Evolutionary conservation across 2,888 invertebrate species (phyloP).

Genomic region (Endomychus coccineus): DNA sequence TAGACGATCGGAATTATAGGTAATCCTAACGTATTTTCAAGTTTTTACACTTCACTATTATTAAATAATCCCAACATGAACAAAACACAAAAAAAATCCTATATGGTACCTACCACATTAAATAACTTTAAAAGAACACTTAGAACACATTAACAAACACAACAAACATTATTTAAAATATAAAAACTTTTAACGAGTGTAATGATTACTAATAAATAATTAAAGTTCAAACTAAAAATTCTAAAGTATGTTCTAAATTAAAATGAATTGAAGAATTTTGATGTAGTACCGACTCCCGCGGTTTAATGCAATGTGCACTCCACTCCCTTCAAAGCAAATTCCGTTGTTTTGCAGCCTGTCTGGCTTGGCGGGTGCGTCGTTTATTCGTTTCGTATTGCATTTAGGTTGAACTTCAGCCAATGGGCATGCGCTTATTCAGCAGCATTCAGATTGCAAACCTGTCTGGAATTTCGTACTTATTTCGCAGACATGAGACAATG

Average conservation of each 20-base stretch:
- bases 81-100: too few relatives aligned
- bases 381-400: conserved; percentile 35
- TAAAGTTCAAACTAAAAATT: conserved; percentile 28
- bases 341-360: conserved; percentile 44
- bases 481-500: too few relatives aligned
- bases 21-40: too few relatives aligned
- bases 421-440: conserved; percentile 32
- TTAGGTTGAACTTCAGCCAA: conserved; percentile 34
- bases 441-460: conserved; percentile 31
- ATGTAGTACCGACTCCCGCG: conserved; percentile 44
- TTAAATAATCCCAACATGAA: too few relatives aligned
- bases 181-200: conserved; percentile 25
- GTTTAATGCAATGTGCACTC: conserved; percentile 37
- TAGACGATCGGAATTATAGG: too few relatives aligned
- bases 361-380: conserved; percentile 33
- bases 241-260: too few relatives aligned
- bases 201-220: conserved; percentile 20
- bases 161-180: conserved; percentile 40
- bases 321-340: conserved; percentile 38
- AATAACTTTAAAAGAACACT: conserved; percentile 10
- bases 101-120: too few relatives aligned
- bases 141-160: conserved; percentile 39
- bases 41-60: too few relatives aligned
- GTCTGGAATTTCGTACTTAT: conserved; percentile 31
- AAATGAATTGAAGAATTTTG: conserved; percentile 33